phyloP scores from a whole-genome alignment of 2,888 invertebrate genomes.

The Eupithecia dodoneata region DNA sequence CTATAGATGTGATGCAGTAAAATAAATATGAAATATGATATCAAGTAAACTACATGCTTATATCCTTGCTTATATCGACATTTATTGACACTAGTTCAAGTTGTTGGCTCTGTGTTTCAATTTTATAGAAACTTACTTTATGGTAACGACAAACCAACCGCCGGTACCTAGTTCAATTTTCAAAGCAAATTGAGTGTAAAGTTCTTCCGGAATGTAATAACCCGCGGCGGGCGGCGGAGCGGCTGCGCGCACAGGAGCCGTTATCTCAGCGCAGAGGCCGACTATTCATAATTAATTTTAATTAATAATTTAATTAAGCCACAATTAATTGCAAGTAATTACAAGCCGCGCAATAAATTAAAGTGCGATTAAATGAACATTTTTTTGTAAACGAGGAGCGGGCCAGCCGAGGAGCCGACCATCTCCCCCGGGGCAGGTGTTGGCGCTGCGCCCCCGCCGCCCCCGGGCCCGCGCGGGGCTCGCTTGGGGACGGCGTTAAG shows the following conservation, averaged over 20 bases:
- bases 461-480: no score
- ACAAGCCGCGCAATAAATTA: slow-evolving; percentile 24
- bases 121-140: background rate
- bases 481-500: no score
- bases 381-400: slow-evolving; percentile 38
- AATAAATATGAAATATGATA: no score
- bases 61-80: no score
- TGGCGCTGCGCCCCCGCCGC: background rate
- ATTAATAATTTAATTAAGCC: slow-evolving; percentile 23
- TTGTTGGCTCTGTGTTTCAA: background rate
- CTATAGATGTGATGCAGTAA: no score
- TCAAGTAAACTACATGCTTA: background rate
- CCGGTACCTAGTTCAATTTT: background rate
- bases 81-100: background rate
- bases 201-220: background rate
- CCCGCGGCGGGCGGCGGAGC: background rate
- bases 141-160: background rate
- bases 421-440: no score
- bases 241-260: background rate
- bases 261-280: slow-evolving; percentile 5
- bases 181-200: background rate
- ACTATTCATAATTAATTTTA: slow-evolving; percentile 10
- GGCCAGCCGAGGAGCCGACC: slow-evolving; percentile 28
- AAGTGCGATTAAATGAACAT: slow-evolving; percentile 34
- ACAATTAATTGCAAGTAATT: slow-evolving; percentile 24